Conservation (phyloP, 2,888 invertebrate species). For the Graphium colonna region DNA sequence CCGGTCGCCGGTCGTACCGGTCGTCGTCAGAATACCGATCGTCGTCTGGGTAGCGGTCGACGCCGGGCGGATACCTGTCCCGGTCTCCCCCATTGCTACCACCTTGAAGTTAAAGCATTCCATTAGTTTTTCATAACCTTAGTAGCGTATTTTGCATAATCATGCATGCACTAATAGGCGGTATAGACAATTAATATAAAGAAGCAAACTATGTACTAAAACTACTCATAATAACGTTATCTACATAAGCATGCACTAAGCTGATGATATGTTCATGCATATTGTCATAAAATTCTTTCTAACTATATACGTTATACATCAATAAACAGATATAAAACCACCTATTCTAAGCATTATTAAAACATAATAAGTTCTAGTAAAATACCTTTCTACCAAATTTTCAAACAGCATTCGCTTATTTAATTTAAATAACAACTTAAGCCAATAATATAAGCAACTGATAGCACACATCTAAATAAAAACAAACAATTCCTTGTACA, state of each 20-base stretch:
- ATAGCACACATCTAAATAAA: neutral
- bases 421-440: no score
- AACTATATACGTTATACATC: no score
- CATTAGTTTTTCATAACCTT: no score
- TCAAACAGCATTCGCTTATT: no score
- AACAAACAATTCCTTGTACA: neutral
- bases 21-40: conserved; percentile 77
- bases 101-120: conserved; percentile 47
- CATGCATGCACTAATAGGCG: conserved; percentile 15
- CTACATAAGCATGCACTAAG: conserved; percentile 5
- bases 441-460: no score
- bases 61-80: conserved; percentile 66
- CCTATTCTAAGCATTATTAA: no score
- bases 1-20: conserved; percentile 67
- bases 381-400: no score
- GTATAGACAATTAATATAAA: neutral
- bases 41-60: conserved; percentile 70
- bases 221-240: neutral
- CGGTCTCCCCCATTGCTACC: conserved; percentile 58
- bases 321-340: no score
- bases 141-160: no score
- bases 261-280: neutral
- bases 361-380: no score
- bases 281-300: no score
- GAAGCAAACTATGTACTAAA: neutral